Conservation (phyloP, 2,113 vertebrate species). For the Onychorhynchus coronatus region DNA sequence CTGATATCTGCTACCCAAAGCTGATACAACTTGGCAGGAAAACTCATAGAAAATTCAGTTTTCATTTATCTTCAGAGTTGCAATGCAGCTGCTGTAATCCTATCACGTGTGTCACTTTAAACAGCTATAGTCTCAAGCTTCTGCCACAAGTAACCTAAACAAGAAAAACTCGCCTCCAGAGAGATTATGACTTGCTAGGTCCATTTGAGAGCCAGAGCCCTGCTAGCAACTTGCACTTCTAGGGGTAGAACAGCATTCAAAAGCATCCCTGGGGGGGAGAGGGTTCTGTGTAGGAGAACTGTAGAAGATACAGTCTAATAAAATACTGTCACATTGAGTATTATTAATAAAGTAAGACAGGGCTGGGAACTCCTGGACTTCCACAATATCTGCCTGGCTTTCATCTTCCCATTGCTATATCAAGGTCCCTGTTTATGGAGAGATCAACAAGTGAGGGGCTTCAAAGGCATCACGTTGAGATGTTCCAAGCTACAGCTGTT, state of each 20-base stretch:
- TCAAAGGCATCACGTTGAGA: not conserved
- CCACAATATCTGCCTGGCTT: not conserved
- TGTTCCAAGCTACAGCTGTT: not conserved
- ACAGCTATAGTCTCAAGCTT: not conserved
- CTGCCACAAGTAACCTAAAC: not conserved
- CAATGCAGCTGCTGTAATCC: not conserved
- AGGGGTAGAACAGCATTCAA: not conserved
- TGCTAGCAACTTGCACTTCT: not conserved
- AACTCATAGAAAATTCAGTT: not conserved
- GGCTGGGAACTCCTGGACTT: not conserved
- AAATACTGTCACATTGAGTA: not conserved
- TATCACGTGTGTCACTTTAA: not conserved
- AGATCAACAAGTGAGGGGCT: fast-evolving
- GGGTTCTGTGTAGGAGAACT: not conserved
- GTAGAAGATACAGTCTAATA: not conserved
- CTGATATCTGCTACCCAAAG: not conserved
- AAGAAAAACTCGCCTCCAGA: not conserved
- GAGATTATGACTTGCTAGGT: not conserved
- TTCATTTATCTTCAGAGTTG: not conserved
- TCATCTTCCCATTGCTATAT: not conserved
- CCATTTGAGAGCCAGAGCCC: not conserved
- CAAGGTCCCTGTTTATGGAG: not conserved
- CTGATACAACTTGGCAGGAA: not conserved
- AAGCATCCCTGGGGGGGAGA: not conserved
- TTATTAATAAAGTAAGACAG: not conserved